Evolutionary conservation across 92 coral and sea anemone species (phyloP).

Genomic region (Pocillopora grandis): DNA sequence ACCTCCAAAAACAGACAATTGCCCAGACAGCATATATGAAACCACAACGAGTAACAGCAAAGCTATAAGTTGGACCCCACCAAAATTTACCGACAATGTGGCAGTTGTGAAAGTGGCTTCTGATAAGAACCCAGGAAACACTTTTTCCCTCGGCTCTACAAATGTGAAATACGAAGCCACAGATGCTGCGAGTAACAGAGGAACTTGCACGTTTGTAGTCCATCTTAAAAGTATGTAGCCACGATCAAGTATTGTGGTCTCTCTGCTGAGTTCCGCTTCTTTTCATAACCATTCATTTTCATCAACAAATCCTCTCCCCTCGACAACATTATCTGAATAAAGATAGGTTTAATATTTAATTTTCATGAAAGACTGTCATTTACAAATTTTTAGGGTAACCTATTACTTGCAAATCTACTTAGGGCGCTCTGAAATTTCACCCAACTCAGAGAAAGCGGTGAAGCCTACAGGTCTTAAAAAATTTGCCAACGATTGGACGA

Average conservation of each 20-base stretch:
- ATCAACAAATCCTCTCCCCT: too few relatives aligned
- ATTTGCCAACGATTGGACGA: too few relatives aligned
- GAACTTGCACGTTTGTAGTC: constrained; percentile 49
- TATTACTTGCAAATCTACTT: too few relatives aligned
- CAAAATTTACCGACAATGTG: constrained; percentile 78
- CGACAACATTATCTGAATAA: too few relatives aligned
- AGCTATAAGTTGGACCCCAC: constrained; percentile 71
- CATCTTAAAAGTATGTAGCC: constrained; percentile 51
- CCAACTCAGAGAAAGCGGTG: too few relatives aligned
- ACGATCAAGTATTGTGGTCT: not conserved
- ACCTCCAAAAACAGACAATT: constrained; percentile 52
- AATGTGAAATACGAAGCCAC: constrained; percentile 53
- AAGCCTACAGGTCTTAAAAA: too few relatives aligned
- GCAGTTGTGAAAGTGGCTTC: constrained; percentile 45
- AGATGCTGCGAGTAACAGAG: constrained; percentile 51
- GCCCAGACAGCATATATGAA: constrained; percentile 55
- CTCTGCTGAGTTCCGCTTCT: too few relatives aligned
- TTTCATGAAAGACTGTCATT: too few relatives aligned
- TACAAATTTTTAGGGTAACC: too few relatives aligned
- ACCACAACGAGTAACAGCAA: constrained; percentile 17
- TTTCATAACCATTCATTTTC: too few relatives aligned
- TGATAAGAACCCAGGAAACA: constrained; percentile 67
- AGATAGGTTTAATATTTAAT: too few relatives aligned
- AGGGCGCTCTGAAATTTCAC: too few relatives aligned
- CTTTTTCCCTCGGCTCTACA: constrained; percentile 46